A percentile compares a stretch with the other conserved stretches of the same genome.
These are phyloP conservation scores for Sebastes goodei DNA, from an alignment of 2,797 vertebrate species.

Conservation along the genomic window DNA sequence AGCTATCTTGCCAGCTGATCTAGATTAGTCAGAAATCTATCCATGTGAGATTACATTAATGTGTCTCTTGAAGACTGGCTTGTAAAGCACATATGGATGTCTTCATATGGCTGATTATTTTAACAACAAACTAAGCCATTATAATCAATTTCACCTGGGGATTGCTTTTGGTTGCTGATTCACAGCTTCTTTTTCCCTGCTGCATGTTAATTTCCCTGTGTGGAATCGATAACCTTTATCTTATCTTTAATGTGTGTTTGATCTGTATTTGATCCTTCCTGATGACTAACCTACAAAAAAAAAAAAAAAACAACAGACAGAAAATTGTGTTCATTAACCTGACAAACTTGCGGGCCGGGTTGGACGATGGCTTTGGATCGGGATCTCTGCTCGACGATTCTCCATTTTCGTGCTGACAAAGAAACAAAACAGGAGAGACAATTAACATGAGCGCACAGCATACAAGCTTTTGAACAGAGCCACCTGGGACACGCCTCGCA, in stretches of 20 bases:
- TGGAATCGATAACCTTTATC: neutral
- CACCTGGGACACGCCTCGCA: slow-evolving; percentile 50
- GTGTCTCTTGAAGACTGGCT: neutral
- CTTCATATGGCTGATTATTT: neutral
- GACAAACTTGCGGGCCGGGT: slow-evolving; percentile 75
- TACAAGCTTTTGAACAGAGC: slow-evolving; percentile 16
- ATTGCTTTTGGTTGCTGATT: neutral
- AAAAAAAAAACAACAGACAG: neutral
- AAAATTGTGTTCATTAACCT: slow-evolving; percentile 62
- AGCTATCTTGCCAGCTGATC: neutral
- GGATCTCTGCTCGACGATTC: slow-evolving; percentile 33
- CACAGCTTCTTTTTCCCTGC: neutral
- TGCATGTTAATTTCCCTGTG: neutral
- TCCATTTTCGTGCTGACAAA: slow-evolving; percentile 67
- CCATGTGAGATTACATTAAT: neutral
- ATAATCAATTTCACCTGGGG: neutral
- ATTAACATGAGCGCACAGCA: neutral
- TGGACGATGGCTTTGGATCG: slow-evolving; percentile 42
- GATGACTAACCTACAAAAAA: neutral
- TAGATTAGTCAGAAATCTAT: neutral
- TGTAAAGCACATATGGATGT: neutral
- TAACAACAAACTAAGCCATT: neutral
- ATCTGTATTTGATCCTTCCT: neutral
- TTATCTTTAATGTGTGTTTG: slow-evolving; percentile 3
- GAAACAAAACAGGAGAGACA: slow-evolving; percentile 31